Evolutionary conservation across 1,140 invertebrate genomes (phyloP), one percentile per base, ranked within the genome.

Genomic region (Sycobia sp.): DNA sequence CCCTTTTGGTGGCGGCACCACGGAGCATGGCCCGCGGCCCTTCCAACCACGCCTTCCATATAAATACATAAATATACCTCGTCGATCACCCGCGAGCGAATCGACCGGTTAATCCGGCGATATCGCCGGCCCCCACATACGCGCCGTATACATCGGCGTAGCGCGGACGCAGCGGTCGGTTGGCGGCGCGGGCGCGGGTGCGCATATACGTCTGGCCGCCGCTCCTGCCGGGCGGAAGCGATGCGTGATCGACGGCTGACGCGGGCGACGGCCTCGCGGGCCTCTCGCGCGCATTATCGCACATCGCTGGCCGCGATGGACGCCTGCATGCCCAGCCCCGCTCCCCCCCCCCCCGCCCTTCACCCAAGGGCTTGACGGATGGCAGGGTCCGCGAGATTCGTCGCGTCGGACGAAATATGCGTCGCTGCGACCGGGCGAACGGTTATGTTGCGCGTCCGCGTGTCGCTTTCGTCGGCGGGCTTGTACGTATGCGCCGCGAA

Each of bases 191-290:
- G 27, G 51, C 32, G 16, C 51, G 36, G 14, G n/a, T 4, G 38
- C 38, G n/a, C 14, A n/a, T n/a, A n/a, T n/a, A n/a, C n/a, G n/a
- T n/a, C n/a, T n/a, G n/a, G n/a, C n/a, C n/a, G n/a, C n/a, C n/a
- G n/a, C n/a, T n/a, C n/a, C n/a, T n/a, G n/a, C n/a, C n/a, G n/a
- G n/a, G n/a, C n/a, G n/a, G n/a, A n/a, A n/a, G 38, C 36, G 53
- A 27, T 18, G 25, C 2, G 5, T 71, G 70, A 72, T 69, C 70
- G 70, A 72, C 68, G 68, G 64, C 4, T 68, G 68, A 71, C 68
- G 65, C 18, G 3, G 27, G 3, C 68, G 68, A 62, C 4, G 67
- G 68, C 69, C 68, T 63, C 18, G 3, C 11, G 3, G 47, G 58
- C 55, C 55, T 54, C 20, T 53, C 34, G 34, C 29, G 11, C 38